Conservation (phyloP, 2,888 invertebrate genomes). For the Ecliptopera silaceata region DNA sequence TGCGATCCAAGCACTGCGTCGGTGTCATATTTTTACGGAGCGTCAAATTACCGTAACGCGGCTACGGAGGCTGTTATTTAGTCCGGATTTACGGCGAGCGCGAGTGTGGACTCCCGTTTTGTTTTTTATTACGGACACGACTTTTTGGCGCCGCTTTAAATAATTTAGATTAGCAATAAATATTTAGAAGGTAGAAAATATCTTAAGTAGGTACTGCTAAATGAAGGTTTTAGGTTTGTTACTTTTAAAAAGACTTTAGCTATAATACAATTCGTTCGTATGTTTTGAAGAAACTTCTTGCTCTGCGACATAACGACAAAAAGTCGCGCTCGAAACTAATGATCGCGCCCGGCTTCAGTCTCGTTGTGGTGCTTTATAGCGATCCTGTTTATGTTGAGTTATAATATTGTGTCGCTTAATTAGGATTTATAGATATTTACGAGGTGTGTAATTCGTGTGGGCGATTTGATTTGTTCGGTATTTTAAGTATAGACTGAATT, state of each 20-base stretch:
- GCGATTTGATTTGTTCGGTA: slow-evolving; percentile 19
- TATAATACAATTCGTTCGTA: no score
- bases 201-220: no score
- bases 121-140: slow-evolving; percentile 7
- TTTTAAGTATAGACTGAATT: slow-evolving; percentile 25
- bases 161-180: no score
- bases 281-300: no score
- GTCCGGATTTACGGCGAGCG: slow-evolving; percentile 26
- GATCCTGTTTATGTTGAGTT: slow-evolving; percentile 24
- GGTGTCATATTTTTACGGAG: slow-evolving; percentile 45
- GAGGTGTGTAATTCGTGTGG: slow-evolving; percentile 22
- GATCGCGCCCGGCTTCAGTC: slow-evolving; percentile 3
- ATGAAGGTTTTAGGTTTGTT: no score
- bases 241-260: no score
- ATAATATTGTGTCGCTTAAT: slow-evolving; percentile 27
- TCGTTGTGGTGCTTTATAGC: slow-evolving; percentile 16
- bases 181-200: no score
- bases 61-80: slow-evolving; percentile 21
- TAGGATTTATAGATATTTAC: slow-evolving; percentile 27
- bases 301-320: not conserved
- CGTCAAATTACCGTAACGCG: slow-evolving; percentile 40
- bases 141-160: not conserved
- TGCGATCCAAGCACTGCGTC: slow-evolving; percentile 3
- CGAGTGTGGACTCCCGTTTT: slow-evolving; percentile 16
- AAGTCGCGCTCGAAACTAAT: slow-evolving; percentile 8